Evolutionary conservation across 92 coral and sea anemone species (phyloP), one percentile per base, ranked within the genome.

Genomic region (Palythoa heliodiscus): DNA sequence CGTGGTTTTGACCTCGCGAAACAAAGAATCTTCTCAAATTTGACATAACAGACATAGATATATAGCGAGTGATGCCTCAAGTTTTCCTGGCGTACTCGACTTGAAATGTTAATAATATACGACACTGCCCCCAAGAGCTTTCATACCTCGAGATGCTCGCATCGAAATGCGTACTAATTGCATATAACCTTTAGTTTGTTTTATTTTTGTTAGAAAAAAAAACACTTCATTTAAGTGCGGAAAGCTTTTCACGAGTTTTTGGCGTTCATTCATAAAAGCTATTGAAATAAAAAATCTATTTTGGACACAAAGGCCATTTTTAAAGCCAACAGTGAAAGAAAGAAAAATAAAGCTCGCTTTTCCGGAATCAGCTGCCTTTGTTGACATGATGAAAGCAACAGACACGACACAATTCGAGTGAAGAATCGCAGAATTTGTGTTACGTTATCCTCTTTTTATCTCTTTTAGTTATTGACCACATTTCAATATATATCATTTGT

Each of bases 81-180:
- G 35, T 80, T 67, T 80, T 74, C 66, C 84, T 47, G 58, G 22
- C 23, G 23, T 39, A 66, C 37, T 66, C 39, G 84, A 80, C 74
- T 66, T 80, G 84, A 80, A 60, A 66, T 80, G 84, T 57, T 67
- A 16, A 66, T 80, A 80, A 64, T 43, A 35, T 14, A 80, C 84
- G 66, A 37, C 40, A 48, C 13, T 80, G 47, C 84, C 84, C 84
- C 84, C 84, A 4, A 80, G 84, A 39, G 84, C 84, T 80, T 48
- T 80, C 84, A 64, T 80, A 22, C 84, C 19, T 43, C 16, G 11
- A 63, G 71, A 79, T 63, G 38, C 38, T 50, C 54, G 50, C 84
- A 24, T 13, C 64, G 74, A 80, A 67, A 80, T 9, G 74, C 84
- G 23, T 17, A 25, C 7, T 80, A 80, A 80, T 80, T 80, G 23